Base-by-base conservation (phyloP, 1,140 invertebrate species). In the Carcinoscorpius rotundicauda region DNA sequence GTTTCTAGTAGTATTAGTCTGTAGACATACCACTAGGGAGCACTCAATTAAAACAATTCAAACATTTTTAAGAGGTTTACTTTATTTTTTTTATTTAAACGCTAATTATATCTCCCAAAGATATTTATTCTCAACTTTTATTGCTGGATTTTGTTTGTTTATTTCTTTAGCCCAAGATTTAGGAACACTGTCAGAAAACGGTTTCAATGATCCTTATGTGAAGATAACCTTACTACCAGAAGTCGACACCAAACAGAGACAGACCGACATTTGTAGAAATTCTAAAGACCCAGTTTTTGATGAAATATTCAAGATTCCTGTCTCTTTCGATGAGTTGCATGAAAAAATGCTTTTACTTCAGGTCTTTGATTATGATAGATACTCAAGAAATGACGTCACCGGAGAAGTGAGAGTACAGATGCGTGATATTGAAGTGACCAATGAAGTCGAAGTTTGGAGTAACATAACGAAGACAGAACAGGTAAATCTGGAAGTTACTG, bases 331-430 rank as follows among this genome's bases (percentile, higher is more conserved):
- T 49, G 66, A 69, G 58, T 48, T 69, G 48, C 53, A 51, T 3
- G 66, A 65, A 9, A 62, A 63, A 56, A 85, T 85, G 61, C 77
- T 91, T 0, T 88, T 92, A 74, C 91, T 93, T 74, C 90, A 88
- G 6, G 85, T 93, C 1, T 93, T 91, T 75, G 89, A 93, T 76
- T 93, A 93, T 78, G 91, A 93, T 76, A 81, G 90, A 53, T 93
- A 93, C 79, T 91, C 88, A n/a, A 80, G 89, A 3, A 89, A 93
- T 73, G 90, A 93, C 76, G 81, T 92, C 53, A 92, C 92, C 66
- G 90, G 89, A 3, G 86, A 89, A 73, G 89, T 93, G 11, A 58
- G 64, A 55, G 57, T 69, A 3, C 55, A 60, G 11, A 64, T 69
- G 66, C 60, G 57, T 11, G 66, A 67, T 10, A n/a, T 69, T 9